A percentile compares a stretch with the other conserved stretches of the same genome.
phyloP scores from a whole-genome alignment of 2,888 invertebrate genomes.

The Monoplex corrugatus region DNA sequence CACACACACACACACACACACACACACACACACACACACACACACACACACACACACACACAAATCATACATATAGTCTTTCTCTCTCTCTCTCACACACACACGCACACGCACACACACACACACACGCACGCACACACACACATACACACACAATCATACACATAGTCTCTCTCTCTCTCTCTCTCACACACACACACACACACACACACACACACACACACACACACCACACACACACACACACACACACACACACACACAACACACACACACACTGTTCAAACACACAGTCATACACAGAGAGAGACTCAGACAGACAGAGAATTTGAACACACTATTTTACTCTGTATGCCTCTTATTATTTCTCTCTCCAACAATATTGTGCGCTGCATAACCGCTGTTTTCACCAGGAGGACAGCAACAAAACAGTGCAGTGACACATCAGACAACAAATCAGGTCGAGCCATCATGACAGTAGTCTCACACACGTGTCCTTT shows the following conservation, averaged over 20 bases:
- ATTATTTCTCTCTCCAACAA: too few relatives aligned
- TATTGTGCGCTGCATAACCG: too few relatives aligned
- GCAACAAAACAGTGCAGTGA: background rate
- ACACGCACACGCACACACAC: background rate
- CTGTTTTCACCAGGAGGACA: too few relatives aligned
- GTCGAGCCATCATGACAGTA: background rate
- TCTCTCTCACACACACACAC: background rate
- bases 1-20: background rate
- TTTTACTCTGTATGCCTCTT: background rate
- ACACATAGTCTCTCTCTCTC: background rate
- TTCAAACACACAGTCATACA: background rate
- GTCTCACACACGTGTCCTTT: background rate
- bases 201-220: conserved; percentile 2
- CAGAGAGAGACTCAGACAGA: background rate
- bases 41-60: background rate
- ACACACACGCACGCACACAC: conserved; percentile 17
- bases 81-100: background rate
- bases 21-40: background rate
- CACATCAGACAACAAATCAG: too few relatives aligned
- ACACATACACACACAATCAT: conserved; percentile 1
- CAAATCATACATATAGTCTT: background rate
- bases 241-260: background rate
- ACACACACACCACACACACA: background rate
- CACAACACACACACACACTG: background rate
- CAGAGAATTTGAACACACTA: background rate